phyloP scores from a whole-genome alignment of 2,888 invertebrate species.

The Aporophyla nigra region DNA sequence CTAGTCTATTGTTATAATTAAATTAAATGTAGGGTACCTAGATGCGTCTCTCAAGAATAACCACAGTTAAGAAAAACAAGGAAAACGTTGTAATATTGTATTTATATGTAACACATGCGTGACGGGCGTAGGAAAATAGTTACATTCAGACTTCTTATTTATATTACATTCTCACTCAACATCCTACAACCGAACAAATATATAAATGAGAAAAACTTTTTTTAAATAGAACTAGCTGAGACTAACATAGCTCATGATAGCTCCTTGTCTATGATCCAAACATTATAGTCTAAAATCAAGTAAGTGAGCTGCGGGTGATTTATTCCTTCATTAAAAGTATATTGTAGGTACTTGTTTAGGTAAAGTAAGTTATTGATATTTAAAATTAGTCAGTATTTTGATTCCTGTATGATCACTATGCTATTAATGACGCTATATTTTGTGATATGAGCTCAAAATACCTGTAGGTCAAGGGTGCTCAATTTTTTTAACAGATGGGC shows the following conservation, averaged over 20 bases:
- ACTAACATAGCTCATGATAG: background rate
- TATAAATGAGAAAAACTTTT: conserved; percentile 7
- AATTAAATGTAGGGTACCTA: background rate
- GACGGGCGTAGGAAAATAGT: conserved; percentile 2
- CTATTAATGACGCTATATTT: background rate
- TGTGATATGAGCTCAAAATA: background rate
- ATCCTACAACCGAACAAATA: background rate
- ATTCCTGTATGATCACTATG: background rate
- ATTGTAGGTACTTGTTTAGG: background rate
- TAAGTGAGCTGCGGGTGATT: background rate
- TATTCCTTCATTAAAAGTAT: background rate
- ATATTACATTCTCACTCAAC: background rate
- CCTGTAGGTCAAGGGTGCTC: too few species aligned
- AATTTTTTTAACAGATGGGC: too few species aligned
- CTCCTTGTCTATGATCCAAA: background rate
- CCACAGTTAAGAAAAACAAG: conserved; percentile 4
- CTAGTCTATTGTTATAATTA: background rate
- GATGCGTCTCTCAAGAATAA: background rate
- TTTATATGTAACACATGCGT: conserved; percentile 7
- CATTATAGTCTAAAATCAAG: background rate
- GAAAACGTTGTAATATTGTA: conserved; percentile 18
- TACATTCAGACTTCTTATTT: conserved; percentile 7
- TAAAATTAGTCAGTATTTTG: background rate
- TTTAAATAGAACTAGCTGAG: background rate
- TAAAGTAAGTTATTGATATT: background rate